Evolutionary conservation across 2,888 invertebrate species (phyloP), one percentile per base, ranked within the genome.

Genomic region (Aradus depressus): DNA sequence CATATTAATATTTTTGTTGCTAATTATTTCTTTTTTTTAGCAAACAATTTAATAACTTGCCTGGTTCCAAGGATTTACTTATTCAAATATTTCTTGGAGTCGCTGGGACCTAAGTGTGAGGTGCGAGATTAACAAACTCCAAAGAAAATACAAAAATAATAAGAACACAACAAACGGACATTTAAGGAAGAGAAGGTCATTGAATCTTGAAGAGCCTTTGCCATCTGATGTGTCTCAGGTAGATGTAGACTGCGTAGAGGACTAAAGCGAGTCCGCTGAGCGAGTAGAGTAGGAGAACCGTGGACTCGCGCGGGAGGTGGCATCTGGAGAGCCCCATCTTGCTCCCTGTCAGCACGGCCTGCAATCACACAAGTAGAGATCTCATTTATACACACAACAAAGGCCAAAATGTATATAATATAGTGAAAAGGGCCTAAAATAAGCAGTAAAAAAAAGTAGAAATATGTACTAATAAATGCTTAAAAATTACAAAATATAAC

Each of bases 301-400:
- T 83, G 53, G 75, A 73, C 69, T 92, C 91, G 51, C 74, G 71
- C 2, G 92, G 87, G 77, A 93, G 76, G 59, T 78, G 79, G 66
- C 95, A 95, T 66, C 88, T 82, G 53, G 73, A 70, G 43, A 90
- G 73, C 31, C 77, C 76, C 66, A 81, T 81, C 64, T 84, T 79
- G 57, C 80, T 75, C 0, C 81, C 77, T 26, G 81, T 79, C 61
- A 92, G 76, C 32, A 80, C 74, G 56, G 82, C 79, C 92, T 92
- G 68, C 25, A 75, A 74, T 62, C 63, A 59, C 64, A 55, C 52
- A 41, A 10, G 43, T 45, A 21, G n/a, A 25, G 38, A 26, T 22
- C 39, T 35, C n/a, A 10, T 12, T 38, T 5, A 2, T 42, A 23
- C 32, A 22, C 51, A 50, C 31, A 51, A 49, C 16, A 43, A 54